Evolutionary conservation across 1,140 invertebrate species (phyloP).

Genomic region (Pseudobourletiella spinata): DNA sequence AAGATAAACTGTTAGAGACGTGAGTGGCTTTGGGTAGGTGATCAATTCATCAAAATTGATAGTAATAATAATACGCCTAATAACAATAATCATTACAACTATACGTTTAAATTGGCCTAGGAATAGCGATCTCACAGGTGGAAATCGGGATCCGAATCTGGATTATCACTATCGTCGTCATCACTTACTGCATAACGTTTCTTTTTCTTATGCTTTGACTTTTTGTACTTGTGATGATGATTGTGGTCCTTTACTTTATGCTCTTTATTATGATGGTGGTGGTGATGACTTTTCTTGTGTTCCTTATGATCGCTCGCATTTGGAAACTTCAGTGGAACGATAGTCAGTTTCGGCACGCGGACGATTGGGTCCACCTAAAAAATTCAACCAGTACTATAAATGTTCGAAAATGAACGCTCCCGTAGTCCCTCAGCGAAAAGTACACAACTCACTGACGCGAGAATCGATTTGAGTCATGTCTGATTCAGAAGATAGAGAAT

Average conservation of each 20-base stretch:
- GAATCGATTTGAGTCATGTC: too few relatives aligned
- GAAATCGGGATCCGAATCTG: conserved; percentile 62
- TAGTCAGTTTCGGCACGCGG: conserved; percentile 46
- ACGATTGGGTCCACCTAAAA: conserved; percentile 43
- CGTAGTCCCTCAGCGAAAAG: too few relatives aligned
- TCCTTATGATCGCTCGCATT: conserved; percentile 45
- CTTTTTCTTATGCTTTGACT: conserved; percentile 49
- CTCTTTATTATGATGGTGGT: not conserved
- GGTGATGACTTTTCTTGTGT: not conserved
- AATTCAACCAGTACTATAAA: too few relatives aligned
- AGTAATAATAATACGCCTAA: too few relatives aligned
- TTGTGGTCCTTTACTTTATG: conserved; percentile 52
- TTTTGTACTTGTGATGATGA: conserved; percentile 59
- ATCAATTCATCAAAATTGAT: too few relatives aligned
- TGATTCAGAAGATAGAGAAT: too few relatives aligned
- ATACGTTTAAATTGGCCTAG: too few relatives aligned
- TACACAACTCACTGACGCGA: too few relatives aligned
- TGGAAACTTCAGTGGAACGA: conserved; percentile 45
- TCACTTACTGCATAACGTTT: conserved; percentile 49
- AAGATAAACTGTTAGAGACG: too few relatives aligned
- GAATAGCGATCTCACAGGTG: conserved; percentile 13
- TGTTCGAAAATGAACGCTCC: too few relatives aligned
- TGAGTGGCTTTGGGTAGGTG: too few relatives aligned
- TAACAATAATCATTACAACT: too few relatives aligned
- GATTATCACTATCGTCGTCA: conserved; percentile 55